phyloP scores from a whole-genome alignment of 2,113 vertebrate genomes.

The Actenoides hombroni region DNA sequence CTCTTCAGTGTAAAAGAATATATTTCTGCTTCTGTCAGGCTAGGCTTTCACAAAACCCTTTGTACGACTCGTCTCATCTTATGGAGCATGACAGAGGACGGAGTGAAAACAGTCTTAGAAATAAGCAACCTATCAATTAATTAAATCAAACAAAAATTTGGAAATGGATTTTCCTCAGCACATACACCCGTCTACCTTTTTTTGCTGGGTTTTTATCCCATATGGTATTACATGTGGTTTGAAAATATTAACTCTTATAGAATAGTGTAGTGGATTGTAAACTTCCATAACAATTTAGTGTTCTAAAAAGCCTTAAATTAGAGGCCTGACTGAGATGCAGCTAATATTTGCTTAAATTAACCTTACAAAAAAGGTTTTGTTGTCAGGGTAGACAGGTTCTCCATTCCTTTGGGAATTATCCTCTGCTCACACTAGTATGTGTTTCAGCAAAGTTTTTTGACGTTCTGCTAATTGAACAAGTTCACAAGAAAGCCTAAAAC shows the following conservation, averaged over 20 bases:
- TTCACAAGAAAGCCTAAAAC: background rate
- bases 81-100: background rate
- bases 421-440: background rate
- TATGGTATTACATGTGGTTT: background rate
- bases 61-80: background rate
- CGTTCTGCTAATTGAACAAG: background rate
- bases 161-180: background rate
- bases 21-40: background rate
- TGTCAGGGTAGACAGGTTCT: background rate
- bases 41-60: background rate
- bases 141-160: background rate
- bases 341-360: background rate
- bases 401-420: background rate
- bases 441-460: background rate
- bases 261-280: background rate
- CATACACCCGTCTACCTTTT: background rate
- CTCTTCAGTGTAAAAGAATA: background rate
- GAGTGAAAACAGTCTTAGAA: background rate
- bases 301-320: background rate
- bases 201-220: background rate
- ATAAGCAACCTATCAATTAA: background rate
- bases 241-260: background rate
- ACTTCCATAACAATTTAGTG: background rate
- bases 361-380: background rate
- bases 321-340: fast-evolving